These are phyloP conservation scores for Antechinus stuartii DNA, from an alignment of 2,113 vertebrate genomes.

Conservation along the genomic window DNA sequence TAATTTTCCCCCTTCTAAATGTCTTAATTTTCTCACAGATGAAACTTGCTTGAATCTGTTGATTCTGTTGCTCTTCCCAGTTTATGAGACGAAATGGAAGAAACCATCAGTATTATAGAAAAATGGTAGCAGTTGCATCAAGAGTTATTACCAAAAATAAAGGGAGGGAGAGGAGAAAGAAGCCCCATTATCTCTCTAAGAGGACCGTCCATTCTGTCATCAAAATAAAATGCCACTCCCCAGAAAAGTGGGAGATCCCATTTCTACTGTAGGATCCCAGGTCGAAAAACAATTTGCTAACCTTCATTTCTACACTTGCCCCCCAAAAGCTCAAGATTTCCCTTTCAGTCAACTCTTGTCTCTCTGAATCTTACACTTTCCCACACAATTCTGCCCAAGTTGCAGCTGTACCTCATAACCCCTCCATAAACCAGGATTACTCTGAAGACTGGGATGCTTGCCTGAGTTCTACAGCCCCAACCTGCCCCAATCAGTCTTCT, in stretches of 20 bases:
- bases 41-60: background rate
- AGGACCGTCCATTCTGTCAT: background rate
- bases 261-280: background rate
- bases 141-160: background rate
- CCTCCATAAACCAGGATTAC: background rate
- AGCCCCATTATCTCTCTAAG: background rate
- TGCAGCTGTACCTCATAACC: background rate
- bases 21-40: background rate
- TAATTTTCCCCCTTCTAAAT: background rate
- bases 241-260: background rate
- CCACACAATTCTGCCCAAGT: background rate
- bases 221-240: background rate
- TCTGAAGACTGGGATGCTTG: background rate
- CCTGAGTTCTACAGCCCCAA: background rate
- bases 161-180: background rate
- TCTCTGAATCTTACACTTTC: background rate
- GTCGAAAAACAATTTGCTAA: background rate
- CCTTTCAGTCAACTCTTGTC: accelerated
- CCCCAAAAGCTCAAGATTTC: background rate
- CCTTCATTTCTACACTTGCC: background rate
- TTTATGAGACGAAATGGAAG: background rate
- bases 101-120: background rate
- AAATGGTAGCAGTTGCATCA: background rate
- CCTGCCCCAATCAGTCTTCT: background rate
- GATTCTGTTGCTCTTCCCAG: background rate